Evolutionary conservation across 1,140 invertebrate genomes (phyloP).

Genomic region (Rhagoletis zephyria): DNA sequence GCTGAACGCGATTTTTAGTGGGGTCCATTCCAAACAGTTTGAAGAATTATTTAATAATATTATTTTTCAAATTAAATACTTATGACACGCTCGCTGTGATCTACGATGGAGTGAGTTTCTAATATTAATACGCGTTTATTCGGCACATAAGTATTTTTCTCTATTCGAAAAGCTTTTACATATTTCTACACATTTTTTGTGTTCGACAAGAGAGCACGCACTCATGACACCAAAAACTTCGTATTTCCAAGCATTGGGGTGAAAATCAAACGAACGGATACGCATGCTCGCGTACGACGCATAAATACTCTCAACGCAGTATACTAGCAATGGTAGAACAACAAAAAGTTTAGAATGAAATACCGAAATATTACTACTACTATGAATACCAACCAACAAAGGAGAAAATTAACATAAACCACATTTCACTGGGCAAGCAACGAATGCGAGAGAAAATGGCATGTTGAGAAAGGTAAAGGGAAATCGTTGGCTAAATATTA

Average conservation of each 20-base stretch:
- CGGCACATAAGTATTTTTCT: conserved; percentile 3
- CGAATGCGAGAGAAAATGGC: neutral
- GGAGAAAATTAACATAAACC: neutral
- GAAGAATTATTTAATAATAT: too few relatives aligned
- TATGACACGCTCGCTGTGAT: too few relatives aligned
- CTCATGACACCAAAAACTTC: neutral
- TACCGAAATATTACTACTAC: conserved; percentile 13
- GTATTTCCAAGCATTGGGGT: neutral
- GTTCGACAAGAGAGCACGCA: neutral
- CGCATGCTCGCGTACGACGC: conserved; percentile 3
- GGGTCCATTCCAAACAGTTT: too few relatives aligned
- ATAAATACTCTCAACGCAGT: neutral
- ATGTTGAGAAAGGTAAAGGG: conserved; percentile 31
- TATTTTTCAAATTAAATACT: too few relatives aligned
- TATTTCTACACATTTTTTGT: neutral
- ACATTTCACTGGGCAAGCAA: neutral
- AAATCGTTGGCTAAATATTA: neutral
- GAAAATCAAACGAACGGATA: conserved; percentile 34
- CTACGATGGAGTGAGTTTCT: too few relatives aligned
- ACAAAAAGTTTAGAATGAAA: conserved; percentile 26
- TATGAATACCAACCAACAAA: conserved; percentile 14
- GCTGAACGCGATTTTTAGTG: too few relatives aligned
- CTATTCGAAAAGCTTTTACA: conserved; percentile 47
- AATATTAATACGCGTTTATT: too few relatives aligned
- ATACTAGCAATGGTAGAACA: neutral